These are phyloP conservation scores for Leuciscus waleckii DNA, from an alignment of 2,797 vertebrate species.

Conservation along the genomic window DNA sequence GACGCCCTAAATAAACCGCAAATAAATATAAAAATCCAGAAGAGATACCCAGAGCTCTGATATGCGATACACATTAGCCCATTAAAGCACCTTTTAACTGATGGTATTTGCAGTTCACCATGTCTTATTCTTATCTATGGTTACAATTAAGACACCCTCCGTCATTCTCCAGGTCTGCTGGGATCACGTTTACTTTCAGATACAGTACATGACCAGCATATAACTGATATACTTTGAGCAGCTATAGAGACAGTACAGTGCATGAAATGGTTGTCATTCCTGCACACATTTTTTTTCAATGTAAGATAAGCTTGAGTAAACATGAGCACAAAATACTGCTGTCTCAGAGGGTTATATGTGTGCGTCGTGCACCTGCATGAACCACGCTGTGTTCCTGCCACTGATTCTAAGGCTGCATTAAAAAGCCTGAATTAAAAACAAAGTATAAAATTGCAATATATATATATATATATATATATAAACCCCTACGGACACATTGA, in stretches of 20 bases:
- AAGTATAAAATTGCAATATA: too few species aligned
- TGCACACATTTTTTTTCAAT: constrained; percentile 62
- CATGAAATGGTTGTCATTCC: constrained; percentile 66
- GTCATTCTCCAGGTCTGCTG: constrained; percentile 45
- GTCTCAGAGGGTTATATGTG: constrained; percentile 23
- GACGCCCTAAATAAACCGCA: constrained; percentile 7
- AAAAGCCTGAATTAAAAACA: neutral
- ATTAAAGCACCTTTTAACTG: constrained; percentile 60
- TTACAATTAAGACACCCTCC: constrained; percentile 84
- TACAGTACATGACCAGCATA: constrained; percentile 76
- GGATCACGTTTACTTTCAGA: constrained; percentile 76
- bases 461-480: too few species aligned
- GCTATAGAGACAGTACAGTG: constrained; percentile 53
- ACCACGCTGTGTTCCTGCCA: neutral
- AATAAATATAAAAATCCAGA: neutral
- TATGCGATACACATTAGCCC: constrained; percentile 58
- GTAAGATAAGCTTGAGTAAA: constrained; percentile 65
- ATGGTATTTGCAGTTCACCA: constrained; percentile 82
- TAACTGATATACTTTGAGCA: constrained; percentile 68
- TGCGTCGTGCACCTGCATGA: neutral
- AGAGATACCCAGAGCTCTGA: constrained; percentile 49
- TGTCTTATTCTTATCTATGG: constrained; percentile 84
- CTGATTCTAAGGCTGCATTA: constrained; percentile 4
- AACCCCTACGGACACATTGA: too few species aligned
- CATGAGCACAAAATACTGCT: constrained; percentile 56